These are phyloP conservation scores for Cylloceria caligata DNA, from an alignment of 2,888 invertebrate species.

Conservation along the genomic window DNA sequence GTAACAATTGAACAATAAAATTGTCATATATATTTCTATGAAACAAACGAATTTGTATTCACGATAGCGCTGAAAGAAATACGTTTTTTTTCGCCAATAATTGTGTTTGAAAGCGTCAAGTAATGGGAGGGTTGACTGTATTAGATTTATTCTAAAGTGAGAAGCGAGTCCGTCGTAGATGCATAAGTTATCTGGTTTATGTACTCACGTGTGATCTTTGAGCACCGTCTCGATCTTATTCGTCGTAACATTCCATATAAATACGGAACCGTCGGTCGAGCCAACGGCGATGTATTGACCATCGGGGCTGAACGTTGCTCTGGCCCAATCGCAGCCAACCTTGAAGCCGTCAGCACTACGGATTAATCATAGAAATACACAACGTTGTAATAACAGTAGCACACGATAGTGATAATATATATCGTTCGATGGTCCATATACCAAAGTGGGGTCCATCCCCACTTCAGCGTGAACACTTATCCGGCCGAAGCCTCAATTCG, in stretches of 20 bases:
- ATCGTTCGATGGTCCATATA: too few relatives aligned
- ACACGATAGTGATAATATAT: not conserved
- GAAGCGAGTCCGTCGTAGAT: not conserved
- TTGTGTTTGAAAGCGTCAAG: too few relatives aligned
- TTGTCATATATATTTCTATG: too few relatives aligned
- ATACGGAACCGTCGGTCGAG: conserved; percentile 95
- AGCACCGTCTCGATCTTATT: conserved; percentile 91
- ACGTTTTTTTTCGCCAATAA: too few relatives aligned
- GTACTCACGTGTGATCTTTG: conserved; percentile 92
- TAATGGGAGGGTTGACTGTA: too few relatives aligned
- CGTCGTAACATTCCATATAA: conserved; percentile 94
- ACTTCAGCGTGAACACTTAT: too few relatives aligned
- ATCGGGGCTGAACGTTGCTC: conserved; percentile 96
- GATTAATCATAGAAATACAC: conserved; percentile 71
- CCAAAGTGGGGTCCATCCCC: too few relatives aligned
- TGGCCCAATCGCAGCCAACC: conserved; percentile 97
- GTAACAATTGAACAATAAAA: too few relatives aligned
- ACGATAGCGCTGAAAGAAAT: too few relatives aligned
- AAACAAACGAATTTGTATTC: too few relatives aligned
- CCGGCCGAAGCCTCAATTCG: too few relatives aligned
- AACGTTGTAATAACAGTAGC: conserved; percentile 17
- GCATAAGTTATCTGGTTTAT: not conserved
- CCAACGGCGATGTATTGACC: conserved; percentile 96
- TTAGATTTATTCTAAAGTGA: too few relatives aligned
- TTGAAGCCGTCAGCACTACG: conserved; percentile 97